phyloP scores from a whole-genome alignment of 37 sponge, comb jelly and placozoan species.

The Halichondria panicea region DNA sequence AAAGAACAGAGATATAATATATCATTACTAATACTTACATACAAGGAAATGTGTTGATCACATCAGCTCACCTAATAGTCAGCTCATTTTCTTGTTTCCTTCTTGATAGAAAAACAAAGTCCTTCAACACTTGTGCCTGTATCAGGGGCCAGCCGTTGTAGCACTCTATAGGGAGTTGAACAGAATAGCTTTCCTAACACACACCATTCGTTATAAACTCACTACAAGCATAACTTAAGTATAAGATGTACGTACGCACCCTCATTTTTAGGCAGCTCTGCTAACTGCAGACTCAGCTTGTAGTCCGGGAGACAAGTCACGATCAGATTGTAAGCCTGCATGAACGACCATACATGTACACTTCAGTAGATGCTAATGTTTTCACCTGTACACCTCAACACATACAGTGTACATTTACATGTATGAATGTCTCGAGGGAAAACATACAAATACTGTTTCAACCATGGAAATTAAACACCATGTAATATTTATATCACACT shows the following conservation, averaged over 20 bases:
- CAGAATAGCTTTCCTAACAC: too few species aligned
- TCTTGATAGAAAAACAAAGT: slow-evolving; percentile 23
- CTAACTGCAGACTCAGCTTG: slow-evolving; percentile 21
- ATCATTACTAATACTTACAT: neutral
- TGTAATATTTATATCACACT: too few species aligned
- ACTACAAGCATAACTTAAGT: neutral
- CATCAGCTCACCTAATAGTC: neutral
- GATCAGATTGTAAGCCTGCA: slow-evolving; percentile 18
- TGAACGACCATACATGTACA: too few species aligned
- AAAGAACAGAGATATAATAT: neutral
- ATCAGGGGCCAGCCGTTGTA: slow-evolving; percentile 58
- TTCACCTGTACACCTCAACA: too few species aligned
- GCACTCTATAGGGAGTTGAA: neutral
- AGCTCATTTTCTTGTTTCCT: neutral
- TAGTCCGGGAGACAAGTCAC: slow-evolving; percentile 23
- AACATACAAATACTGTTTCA: too few species aligned
- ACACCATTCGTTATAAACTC: too few species aligned
- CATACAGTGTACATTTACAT: too few species aligned
- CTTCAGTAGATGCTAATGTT: too few species aligned
- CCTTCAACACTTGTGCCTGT: slow-evolving; percentile 39
- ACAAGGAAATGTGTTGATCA: neutral
- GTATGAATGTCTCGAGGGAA: too few species aligned
- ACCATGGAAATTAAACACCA: too few species aligned
- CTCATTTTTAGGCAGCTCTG: neutral
- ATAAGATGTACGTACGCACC: slow-evolving; percentile 1